A percentile compares a stretch with the other conserved stretches of the same genome.
phyloP scores from a whole-genome alignment of 2,113 vertebrate genomes.

The Elanus axillaris region DNA sequence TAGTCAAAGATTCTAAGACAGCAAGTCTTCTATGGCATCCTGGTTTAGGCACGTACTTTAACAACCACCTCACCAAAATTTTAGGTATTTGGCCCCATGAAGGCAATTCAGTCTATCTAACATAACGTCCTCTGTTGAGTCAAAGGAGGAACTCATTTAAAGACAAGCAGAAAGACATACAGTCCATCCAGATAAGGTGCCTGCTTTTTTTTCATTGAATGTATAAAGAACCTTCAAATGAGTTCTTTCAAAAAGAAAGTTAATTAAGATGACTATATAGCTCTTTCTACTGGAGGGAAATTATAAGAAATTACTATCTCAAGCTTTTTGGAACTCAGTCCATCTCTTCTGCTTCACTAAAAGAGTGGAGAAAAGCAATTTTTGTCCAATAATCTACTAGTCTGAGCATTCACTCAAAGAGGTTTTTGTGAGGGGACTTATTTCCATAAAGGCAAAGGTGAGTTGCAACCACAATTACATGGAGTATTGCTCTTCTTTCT shows the following conservation, averaged over 20 bases:
- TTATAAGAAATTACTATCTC: background rate
- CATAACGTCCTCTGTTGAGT: background rate
- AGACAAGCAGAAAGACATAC: background rate
- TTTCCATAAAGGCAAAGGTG: background rate
- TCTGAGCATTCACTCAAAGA: background rate
- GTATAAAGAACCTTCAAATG: background rate
- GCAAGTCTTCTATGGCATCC: background rate
- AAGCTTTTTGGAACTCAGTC: background rate
- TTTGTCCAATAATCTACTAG: background rate
- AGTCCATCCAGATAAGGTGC: background rate
- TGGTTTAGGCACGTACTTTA: background rate
- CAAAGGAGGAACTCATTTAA: background rate
- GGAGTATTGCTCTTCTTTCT: background rate
- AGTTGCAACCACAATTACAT: background rate
- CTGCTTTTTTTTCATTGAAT: background rate
- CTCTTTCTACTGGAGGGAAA: background rate
- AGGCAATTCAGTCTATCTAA: background rate
- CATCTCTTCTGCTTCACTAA: background rate
- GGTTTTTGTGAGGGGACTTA: background rate
- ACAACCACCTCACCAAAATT: background rate
- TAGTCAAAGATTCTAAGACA: background rate
- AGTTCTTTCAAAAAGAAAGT: background rate
- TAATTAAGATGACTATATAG: background rate
- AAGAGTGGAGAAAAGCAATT: background rate
- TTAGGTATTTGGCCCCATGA: background rate